These are phyloP conservation scores for Erebia epiphron DNA, from an alignment of 2,888 invertebrate species.

Conservation along the genomic window DNA sequence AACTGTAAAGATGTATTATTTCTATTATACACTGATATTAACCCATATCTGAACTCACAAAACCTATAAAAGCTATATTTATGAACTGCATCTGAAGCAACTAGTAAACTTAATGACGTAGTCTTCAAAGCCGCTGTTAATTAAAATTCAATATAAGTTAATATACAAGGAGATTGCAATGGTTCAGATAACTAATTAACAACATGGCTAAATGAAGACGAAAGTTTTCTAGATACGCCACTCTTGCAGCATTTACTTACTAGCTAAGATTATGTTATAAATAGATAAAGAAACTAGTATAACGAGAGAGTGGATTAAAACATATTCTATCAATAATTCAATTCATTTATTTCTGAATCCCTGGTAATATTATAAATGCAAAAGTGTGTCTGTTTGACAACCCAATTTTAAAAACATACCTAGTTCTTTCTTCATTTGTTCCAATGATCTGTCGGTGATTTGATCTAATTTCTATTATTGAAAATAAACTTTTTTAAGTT, in stretches of 20 bases:
- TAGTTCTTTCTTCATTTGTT: too few relatives aligned
- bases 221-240: slow-evolving; percentile 2
- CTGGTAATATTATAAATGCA: too few relatives aligned
- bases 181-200: background rate
- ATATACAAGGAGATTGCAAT: background rate
- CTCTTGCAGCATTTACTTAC: background rate
- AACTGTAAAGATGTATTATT: too few relatives aligned
- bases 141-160: slow-evolving; percentile 3
- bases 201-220: background rate
- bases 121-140: background rate
- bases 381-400: too few relatives aligned
- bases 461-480: too few relatives aligned
- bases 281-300: background rate
- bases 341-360: too few relatives aligned
- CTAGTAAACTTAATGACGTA: background rate
- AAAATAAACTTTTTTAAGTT: too few relatives aligned
- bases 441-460: too few relatives aligned
- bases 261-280: too few relatives aligned
- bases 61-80: background rate
- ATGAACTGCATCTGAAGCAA: background rate
- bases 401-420: too few relatives aligned
- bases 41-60: background rate
- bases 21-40: background rate
- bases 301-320: background rate
- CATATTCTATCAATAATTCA: background rate